These are phyloP conservation scores for Leptopterna dolabrata DNA, from an alignment of 2,888 invertebrate species.

Conservation along the genomic window DNA sequence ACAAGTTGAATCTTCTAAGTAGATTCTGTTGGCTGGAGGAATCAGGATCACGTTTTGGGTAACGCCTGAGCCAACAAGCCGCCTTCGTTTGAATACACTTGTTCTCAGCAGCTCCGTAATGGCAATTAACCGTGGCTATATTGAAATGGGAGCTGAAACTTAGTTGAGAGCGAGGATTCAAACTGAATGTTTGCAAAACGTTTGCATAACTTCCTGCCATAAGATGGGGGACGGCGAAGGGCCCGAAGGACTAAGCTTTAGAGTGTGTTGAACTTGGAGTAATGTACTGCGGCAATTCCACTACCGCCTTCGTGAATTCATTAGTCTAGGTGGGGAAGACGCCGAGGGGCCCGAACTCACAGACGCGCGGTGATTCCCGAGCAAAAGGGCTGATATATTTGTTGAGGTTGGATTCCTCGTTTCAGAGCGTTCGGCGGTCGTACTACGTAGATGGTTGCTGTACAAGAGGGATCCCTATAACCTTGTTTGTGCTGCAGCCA, in stretches of 20 bases:
- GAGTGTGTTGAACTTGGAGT: slow-evolving; percentile 38
- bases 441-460: not conserved
- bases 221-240: slow-evolving; percentile 17
- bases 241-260: slow-evolving; percentile 32
- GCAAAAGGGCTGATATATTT: not conserved
- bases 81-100: not conserved
- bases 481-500: not conserved
- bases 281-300: slow-evolving; percentile 37
- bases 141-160: slow-evolving; percentile 13
- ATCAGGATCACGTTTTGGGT: not conserved
- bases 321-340: not conserved
- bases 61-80: not conserved
- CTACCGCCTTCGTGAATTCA: slow-evolving; percentile 25
- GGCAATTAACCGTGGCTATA: not conserved
- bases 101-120: not conserved
- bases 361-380: not conserved
- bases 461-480: not conserved
- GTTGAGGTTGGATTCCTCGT: not conserved
- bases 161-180: not conserved
- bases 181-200: slow-evolving; percentile 34
- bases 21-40: not conserved
- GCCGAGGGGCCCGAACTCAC: not conserved
- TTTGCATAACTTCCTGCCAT: slow-evolving; percentile 37
- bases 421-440: not conserved
- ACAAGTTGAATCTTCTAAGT: not conserved